Base-by-base conservation (phyloP, 2,888 invertebrate genomes). In the Leptothorax acervorum region DNA sequence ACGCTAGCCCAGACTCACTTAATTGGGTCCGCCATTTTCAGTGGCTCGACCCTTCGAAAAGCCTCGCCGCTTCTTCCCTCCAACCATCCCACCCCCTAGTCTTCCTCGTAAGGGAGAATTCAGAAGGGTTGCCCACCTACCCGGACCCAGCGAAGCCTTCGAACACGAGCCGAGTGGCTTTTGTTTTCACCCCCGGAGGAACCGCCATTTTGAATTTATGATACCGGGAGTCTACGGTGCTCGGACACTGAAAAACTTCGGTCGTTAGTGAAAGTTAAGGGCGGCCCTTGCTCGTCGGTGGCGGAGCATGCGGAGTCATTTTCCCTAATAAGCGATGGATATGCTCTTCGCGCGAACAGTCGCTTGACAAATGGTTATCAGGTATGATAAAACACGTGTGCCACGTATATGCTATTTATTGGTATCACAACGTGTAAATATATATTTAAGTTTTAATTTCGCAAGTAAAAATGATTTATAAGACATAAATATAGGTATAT, bases 1-100 rank as follows among this genome's bases (percentile, higher is more conserved):
- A 82, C 82, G 87, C 89, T 90, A 90, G 91, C 90, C 94, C 92
- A 93, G 93, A 92, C 93, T 92, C 92, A 87, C 92, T 94, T 95
- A 95, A 95, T 95, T 95, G 95, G 94, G 95, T 94, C 94, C 94
- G 94, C 95, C 95, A 95, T 95, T 95, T 95, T 95, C 94, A 93
- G 92, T 92, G 91, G 92, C 88, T 87, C 91, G 91, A 92, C 89
- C 91, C 92, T 90, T 92, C 90, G 88, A 88, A 90, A 91, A 89
- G 89, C 90, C 86, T 86, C 90, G 85, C 90, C 88, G 88, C 86
- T 90, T 88, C 87, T 87, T 83, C 85, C 88, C 85, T 88, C 87
- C 87, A 84, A 86, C 90, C 89, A 86, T 85, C 91, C 86, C 85
- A 90, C 84, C 73, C 68, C 76, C 82, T 62, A 83, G 39, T 12